Conservation (phyloP, 1,140 invertebrate genomes). For the Hydropsyche tenuis region DNA sequence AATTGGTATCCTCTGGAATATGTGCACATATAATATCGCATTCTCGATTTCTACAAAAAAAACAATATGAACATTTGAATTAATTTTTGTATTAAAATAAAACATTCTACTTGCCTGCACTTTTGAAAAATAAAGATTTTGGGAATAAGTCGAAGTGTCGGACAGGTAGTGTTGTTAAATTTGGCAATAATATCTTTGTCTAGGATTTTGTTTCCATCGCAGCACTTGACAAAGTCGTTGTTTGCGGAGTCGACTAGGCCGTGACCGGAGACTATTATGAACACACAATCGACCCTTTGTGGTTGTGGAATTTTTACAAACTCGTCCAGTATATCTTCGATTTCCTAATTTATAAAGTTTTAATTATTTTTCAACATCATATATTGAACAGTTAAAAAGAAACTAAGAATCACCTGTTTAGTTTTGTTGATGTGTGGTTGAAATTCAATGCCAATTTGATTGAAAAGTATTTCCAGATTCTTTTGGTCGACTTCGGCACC, state of each 20-base stretch:
- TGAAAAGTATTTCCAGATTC: constrained; percentile 58
- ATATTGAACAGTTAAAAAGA: not conserved
- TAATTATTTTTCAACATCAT: not conserved
- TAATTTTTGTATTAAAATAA: too few species aligned
- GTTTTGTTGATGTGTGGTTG: constrained; percentile 54
- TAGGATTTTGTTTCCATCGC: constrained; percentile 59
- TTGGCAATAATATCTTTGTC: constrained; percentile 63
- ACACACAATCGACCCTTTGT: constrained; percentile 54
- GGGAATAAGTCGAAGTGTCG: constrained; percentile 66
- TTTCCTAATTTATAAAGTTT: constrained; percentile 26
- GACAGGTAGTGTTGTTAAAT: constrained; percentile 69
- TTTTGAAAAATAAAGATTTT: too few species aligned
- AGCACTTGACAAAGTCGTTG: constrained; percentile 57
- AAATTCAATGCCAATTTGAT: constrained; percentile 57
- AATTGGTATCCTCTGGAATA: not conserved
- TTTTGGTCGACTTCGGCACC: constrained; percentile 57
- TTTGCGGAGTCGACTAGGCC: constrained; percentile 51
- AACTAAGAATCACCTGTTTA: constrained; percentile 50
- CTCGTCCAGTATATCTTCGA: constrained; percentile 27
- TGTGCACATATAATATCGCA: constrained; percentile 51
- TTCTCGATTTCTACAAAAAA: constrained; percentile 50
- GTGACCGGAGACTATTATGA: constrained; percentile 61
- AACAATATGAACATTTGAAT: too few species aligned
- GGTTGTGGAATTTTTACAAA: constrained; percentile 39
- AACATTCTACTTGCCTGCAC: too few species aligned